Conservation (phyloP, 2,113 vertebrate species). For the Leuciscus idus region DNA sequence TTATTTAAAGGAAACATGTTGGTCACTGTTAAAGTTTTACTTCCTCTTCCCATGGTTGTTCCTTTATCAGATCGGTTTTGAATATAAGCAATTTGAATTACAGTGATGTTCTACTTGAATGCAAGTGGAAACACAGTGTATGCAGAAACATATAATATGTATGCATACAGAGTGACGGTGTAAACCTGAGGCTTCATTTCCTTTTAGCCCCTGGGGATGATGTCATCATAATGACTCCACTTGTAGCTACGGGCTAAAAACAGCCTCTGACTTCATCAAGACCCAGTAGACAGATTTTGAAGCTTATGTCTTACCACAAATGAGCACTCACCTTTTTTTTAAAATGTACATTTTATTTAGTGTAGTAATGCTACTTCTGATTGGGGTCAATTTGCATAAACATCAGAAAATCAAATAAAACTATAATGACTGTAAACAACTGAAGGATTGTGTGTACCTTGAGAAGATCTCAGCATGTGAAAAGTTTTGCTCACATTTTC, state of each 20-base stretch:
- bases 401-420: too few species aligned
- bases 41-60: not conserved
- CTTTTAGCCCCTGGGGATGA: not conserved
- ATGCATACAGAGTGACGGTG: not conserved
- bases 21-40: not conserved
- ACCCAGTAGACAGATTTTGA: not conserved
- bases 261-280: not conserved
- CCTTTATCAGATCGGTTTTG: not conserved
- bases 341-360: not conserved
- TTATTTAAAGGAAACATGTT: not conserved
- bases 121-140: conserved; percentile 1
- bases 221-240: not conserved
- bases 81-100: not conserved
- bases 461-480: too few species aligned
- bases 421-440: not conserved
- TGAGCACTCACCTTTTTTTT: not conserved
- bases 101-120: not conserved
- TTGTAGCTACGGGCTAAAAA: conserved; percentile 10
- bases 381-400: not conserved
- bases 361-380: not conserved
- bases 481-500: not conserved
- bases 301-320: not conserved
- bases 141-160: not conserved
- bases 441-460: not conserved
- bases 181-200: not conserved